phyloP scores from a whole-genome alignment of 2,113 vertebrate genomes.

The Barbus barbus region DNA sequence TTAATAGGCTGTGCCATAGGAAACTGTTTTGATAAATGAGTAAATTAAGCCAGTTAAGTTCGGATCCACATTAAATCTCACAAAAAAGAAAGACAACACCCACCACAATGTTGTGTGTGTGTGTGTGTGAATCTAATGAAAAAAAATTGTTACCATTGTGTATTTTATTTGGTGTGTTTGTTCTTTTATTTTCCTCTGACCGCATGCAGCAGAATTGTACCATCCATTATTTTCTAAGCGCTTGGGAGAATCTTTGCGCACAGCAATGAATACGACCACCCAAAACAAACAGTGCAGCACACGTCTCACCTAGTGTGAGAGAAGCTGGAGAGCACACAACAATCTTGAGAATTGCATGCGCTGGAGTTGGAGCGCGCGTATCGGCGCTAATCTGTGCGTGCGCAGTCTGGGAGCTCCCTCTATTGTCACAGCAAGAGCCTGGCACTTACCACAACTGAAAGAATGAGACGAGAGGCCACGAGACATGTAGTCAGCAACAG shows the following conservation, averaged over 20 bases:
- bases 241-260: background rate
- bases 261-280: background rate
- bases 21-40: background rate
- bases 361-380: conserved; percentile 14
- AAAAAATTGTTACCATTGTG: too few species aligned
- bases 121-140: too few species aligned
- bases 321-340: conserved; percentile 17
- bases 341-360: conserved; percentile 22
- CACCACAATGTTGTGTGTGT: too few species aligned
- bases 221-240: background rate
- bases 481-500: too few species aligned
- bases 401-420: conserved; percentile 62
- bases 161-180: background rate
- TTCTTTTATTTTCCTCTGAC: background rate
- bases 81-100: background rate
- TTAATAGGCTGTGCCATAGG: background rate
- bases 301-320: conserved; percentile 1
- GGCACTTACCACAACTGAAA: background rate
- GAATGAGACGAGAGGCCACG: background rate
- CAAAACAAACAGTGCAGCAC: conserved; percentile 19
- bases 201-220: background rate
- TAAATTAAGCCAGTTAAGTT: background rate
- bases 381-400: background rate
- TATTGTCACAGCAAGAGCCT: conserved; percentile 51
- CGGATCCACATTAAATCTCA: background rate